Conservation (phyloP, 2,113 vertebrate genomes). For the Stictonetta naevosa region DNA sequence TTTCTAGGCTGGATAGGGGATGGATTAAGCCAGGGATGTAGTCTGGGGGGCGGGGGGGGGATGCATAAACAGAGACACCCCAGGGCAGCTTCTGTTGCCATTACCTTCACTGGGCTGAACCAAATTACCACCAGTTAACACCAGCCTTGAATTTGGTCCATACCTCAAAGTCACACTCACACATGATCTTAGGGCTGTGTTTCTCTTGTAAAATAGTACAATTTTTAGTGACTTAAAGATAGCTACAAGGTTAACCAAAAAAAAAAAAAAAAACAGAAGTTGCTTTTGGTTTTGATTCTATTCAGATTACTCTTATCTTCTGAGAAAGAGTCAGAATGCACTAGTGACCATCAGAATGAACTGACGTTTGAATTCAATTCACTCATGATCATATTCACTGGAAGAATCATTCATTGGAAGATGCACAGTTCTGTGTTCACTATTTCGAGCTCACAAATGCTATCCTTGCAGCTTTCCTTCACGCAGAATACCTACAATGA, state of each 20-base stretch:
- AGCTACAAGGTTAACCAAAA: not conserved
- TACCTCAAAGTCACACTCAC: not conserved
- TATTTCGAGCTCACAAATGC: not conserved
- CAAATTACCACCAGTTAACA: not conserved
- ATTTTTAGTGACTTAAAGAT: not conserved
- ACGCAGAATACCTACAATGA: not conserved
- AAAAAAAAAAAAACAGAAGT: not conserved
- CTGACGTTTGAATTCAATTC: not conserved
- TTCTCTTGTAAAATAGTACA: not conserved
- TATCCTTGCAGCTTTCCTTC: not conserved
- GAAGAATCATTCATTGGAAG: not conserved
- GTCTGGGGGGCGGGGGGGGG: not conserved
- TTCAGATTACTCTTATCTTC: not conserved
- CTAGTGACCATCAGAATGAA: not conserved
- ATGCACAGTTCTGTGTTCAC: not conserved
- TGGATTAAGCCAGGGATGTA: constrained; percentile 12
- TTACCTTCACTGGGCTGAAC: not conserved
- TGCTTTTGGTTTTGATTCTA: not conserved
- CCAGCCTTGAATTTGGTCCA: not conserved
- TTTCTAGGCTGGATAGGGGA: constrained; percentile 18
- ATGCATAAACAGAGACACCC: not conserved
- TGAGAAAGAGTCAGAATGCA: not conserved
- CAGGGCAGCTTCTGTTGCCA: not conserved
- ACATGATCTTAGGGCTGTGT: not conserved
- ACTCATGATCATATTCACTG: not conserved